Evolutionary conservation across 1,140 invertebrate genomes (phyloP).

Genomic region (Heliothis subflexa): DNA sequence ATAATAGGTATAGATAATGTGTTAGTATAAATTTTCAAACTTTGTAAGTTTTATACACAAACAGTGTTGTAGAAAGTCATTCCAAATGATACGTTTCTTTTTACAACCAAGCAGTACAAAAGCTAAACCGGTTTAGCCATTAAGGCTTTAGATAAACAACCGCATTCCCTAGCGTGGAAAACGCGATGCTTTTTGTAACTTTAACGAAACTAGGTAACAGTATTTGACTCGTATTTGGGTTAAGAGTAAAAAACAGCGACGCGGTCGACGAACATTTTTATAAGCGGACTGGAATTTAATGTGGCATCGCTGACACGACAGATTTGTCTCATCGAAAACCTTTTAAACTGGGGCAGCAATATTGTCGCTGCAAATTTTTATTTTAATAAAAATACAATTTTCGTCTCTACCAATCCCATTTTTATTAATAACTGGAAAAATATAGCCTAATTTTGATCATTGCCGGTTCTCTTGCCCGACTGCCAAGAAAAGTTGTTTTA

Average conservation of each 20-base stretch:
- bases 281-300: neutral
- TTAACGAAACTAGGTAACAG: constrained; percentile 10
- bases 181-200: constrained; percentile 9
- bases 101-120: neutral
- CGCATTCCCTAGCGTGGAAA: constrained; percentile 18
- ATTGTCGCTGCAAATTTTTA: too few relatives aligned
- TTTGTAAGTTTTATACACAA: neutral
- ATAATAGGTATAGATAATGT: too few relatives aligned
- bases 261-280: constrained; percentile 1
- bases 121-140: constrained; percentile 2
- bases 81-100: neutral
- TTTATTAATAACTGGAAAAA: too few relatives aligned
- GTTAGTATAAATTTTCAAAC: neutral
- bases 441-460: too few relatives aligned
- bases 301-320: neutral
- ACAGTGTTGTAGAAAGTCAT: neutral
- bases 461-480: too few relatives aligned
- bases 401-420: too few relatives aligned
- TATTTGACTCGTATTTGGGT: neutral
- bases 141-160: constrained; percentile 24
- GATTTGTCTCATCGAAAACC: neutral
- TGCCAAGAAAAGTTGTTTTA: too few relatives aligned
- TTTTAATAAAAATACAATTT: too few relatives aligned
- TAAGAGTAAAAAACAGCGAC: neutral
- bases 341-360: neutral